A percentile compares a stretch with the other conserved stretches of the same genome.
Evolutionary conservation across 2,113 vertebrate genomes (phyloP).

Genomic region (Chaetorhynchus papuensis): DNA sequence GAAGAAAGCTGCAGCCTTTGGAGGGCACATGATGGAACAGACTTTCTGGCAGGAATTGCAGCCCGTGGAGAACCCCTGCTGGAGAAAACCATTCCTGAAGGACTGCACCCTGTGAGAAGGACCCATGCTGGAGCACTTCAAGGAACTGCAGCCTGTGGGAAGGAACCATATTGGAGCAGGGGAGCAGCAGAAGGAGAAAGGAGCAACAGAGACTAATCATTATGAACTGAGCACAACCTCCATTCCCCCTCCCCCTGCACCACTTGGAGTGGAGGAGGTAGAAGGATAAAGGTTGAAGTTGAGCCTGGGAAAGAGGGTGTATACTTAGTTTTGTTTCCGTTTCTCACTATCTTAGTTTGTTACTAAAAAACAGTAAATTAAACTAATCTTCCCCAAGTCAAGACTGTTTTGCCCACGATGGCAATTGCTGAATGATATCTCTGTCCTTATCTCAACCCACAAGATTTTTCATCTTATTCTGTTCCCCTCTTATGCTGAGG

Average conservation of each 20-base stretch:
- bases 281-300: background rate
- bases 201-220: background rate
- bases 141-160: background rate
- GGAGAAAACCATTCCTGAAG: background rate
- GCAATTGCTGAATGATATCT: background rate
- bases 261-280: background rate
- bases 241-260: fast-evolving
- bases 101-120: background rate
- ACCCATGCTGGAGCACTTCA: background rate
- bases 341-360: background rate
- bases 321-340: background rate
- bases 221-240: fast-evolving
- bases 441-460: background rate
- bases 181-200: background rate
- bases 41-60: background rate
- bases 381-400: background rate
- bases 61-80: fast-evolving
- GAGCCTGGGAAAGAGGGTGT: background rate
- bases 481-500: background rate
- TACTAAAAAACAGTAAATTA: background rate
- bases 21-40: fast-evolving
- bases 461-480: background rate
- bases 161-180: fast-evolving
- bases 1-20: background rate
- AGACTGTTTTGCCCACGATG: background rate